Base-by-base conservation (phyloP, 2,113 vertebrate species). In the Lutjanus erythropterus region DNA sequence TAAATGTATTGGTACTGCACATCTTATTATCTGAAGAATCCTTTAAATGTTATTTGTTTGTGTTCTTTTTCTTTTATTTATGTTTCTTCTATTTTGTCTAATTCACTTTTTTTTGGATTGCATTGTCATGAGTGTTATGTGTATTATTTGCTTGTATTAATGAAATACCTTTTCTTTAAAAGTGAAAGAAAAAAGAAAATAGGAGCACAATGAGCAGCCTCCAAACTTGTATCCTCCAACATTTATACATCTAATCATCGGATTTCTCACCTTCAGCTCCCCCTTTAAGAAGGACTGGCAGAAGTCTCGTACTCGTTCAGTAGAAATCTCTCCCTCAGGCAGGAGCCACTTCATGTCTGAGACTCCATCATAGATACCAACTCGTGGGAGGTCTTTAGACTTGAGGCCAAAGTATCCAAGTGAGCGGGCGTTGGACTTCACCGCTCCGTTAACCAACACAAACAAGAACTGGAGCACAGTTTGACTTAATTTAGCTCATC, bases 391-490 rank as follows among this genome's bases (percentile, higher is more conserved):
- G 53, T 99, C 95, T 59, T 91, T 75, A 27, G 94, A 89, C 75
- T 94, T 95, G 50, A 99, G 89, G 15, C 94, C 94, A 78, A 99
- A 99, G 92, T 95, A 98, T 0, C 91, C 91, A 58, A 97, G 61
- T 5, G 94, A 90, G 11, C 71, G 94, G 5, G 73, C 86, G 70
- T 97, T 98, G 71, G 91, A 91, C 66, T 94, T 94, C 33, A 93
- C 31, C 2, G 87, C 88, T 42, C 94, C 95, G 27, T 99, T 96
- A 74, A 99, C 89, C 85, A 97, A 88, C 65, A 99, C 92, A 56
- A 99, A 99, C 61, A 99, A 94, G 81, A 98, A 91, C 98, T 99
- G 90, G n/a, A 90, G 84, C 4, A 52, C 29, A 93, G 69, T 67
- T 33, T 58, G 29, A 39, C 23, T 39, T 25, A 2, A n/a, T 37